Evolutionary conservation across 1,140 invertebrate species (phyloP), one percentile per base, ranked within the genome.

Genomic region (Neoseiulus cucumeris): DNA sequence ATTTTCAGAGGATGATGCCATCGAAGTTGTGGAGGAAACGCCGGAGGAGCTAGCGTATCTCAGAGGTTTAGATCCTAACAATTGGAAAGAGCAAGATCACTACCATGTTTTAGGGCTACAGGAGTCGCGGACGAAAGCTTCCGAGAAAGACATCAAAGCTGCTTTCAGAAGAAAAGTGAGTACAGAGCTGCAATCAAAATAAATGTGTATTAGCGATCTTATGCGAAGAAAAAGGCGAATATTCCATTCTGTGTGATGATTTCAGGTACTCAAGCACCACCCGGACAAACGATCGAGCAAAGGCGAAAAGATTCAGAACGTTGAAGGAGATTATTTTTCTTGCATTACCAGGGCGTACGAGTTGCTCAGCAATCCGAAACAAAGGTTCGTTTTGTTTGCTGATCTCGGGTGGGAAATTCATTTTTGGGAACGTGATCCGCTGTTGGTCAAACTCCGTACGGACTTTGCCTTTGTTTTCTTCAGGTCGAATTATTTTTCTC

Each of bases 21-120:
- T 29, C 14, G 22, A 17, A 25, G 51, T 59, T 2, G 51, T 59
- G 14, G 17, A 59, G 33, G 51, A 59, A 20, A 59, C 51, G 14
- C 51, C 51, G 6, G 51, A 59, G 22, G 51, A 59, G 33, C 14
- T 59, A 4, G 22, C 89, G 69, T 91, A 89, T 73, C 78, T 96
- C 25, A 80, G 87, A 68, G 88, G 86, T 39, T 79, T 97, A 64
- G 89, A 96, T 78, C 92, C 92, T n/a, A 91, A 89, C 74, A 85
- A 93, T 72, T 96, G 91, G 91, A 96, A 94, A 79, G 79, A 90
- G 72, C 92, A 96, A 79, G 93, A 96, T 75, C 91, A 97, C 77
- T 98, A 97, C 78, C 85, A 85, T 55, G 90, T 98, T 20, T 76
- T 98, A 64, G 92, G 93, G 42, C 80, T 98, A 67, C 83, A 83